Evolutionary conservation across 2,888 invertebrate species (phyloP), one percentile per base, ranked within the genome.

Genomic region (Mythimna albipuncta): DNA sequence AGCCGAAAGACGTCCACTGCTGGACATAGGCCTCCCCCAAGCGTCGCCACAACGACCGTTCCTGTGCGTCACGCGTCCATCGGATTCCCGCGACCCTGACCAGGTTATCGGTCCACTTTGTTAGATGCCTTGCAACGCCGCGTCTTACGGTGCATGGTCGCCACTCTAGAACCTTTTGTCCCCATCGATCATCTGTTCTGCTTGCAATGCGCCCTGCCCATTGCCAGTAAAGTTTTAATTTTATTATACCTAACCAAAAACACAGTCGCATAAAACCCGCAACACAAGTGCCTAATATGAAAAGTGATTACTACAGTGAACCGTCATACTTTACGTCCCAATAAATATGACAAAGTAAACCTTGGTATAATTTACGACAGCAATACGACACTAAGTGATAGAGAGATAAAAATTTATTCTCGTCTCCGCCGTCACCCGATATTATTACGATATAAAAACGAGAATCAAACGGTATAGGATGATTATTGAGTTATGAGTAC

Each of bases 261-360:
- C 63, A 75, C n/a, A 54, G 6, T 55, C 50, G 50, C 21, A 54
- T 63, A 69, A 70, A 78, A 67, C 41, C 72, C 13, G 26, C 64
- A 64, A 64, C 21, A 61, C 52, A 50, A 69, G 63, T 58, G 21
- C 9, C 41, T 62, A 82, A 75, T 76, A 85, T 69, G 79, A 83
- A 87, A 88, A 85, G 86, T 88, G 87, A 89, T 89, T 88, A 89
- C 86, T 76, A 73, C 79, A 81, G 77, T 85, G 87, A 88, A 83
- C 79, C 66, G 79, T 78, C 76, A 77, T 75, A 77, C 65, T 84
- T 87, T 91, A 89, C 82, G 85, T 82, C 74, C 82, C 87, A 92
- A 88, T 95, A 95, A 95, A 95, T 94, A 93, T 92, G 95, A 95
- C 95, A 91, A 89, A 90, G 87, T 91, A 95, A 95, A 94, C 95